Conservation (phyloP, 1,140 invertebrate species). For the Drosophila equinoxialis region DNA sequence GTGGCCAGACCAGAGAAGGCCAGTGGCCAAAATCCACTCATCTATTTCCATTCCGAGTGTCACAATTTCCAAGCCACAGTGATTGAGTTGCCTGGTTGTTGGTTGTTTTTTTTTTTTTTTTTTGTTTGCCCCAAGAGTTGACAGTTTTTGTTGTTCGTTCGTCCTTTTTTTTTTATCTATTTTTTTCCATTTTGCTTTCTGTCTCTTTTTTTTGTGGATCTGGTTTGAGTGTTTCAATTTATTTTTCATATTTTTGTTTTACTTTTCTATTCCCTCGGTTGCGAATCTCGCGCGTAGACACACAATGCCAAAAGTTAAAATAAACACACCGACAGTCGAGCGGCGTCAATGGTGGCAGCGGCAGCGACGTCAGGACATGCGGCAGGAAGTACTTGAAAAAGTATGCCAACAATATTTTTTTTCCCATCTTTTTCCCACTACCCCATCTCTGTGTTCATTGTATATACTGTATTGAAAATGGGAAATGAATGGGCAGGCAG, state of each 20-base stretch:
- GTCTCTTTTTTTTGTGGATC: not conserved
- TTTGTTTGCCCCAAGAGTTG: slow-evolving; percentile 31
- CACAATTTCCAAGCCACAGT: slow-evolving; percentile 31
- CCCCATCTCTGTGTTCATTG: slow-evolving; percentile 18
- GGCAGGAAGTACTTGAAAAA: slow-evolving; percentile 77
- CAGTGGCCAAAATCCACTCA: slow-evolving; percentile 33
- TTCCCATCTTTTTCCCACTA: slow-evolving; percentile 34
- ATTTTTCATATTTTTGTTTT: slow-evolving; percentile 80
- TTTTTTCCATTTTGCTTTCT: not conserved
- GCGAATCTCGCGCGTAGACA: slow-evolving; percentile 43
- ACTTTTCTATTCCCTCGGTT: slow-evolving; percentile 61
- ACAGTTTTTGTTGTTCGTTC: slow-evolving; percentile 16
- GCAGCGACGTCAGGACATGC: slow-evolving; percentile 44
- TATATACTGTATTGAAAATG: slow-evolving; percentile 67
- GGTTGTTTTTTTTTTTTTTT: slow-evolving; percentile 25
- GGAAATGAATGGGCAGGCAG: slow-evolving; percentile 74
- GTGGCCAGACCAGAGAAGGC: slow-evolving; percentile 34
- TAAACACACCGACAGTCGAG: slow-evolving; percentile 48
- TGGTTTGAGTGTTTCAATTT: slow-evolving; percentile 73
- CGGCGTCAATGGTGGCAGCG: not conserved
- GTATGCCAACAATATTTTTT: slow-evolving; percentile 76
- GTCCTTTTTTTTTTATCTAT: not conserved
- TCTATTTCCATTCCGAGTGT: slow-evolving; percentile 29
- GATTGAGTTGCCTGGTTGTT: slow-evolving; percentile 38
- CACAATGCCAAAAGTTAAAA: slow-evolving; percentile 74